Percentiles rank a stretch among this genome's conserved stretches.
Evolutionary conservation across 2,888 invertebrate species (phyloP).

Genomic region (Tuta absoluta): DNA sequence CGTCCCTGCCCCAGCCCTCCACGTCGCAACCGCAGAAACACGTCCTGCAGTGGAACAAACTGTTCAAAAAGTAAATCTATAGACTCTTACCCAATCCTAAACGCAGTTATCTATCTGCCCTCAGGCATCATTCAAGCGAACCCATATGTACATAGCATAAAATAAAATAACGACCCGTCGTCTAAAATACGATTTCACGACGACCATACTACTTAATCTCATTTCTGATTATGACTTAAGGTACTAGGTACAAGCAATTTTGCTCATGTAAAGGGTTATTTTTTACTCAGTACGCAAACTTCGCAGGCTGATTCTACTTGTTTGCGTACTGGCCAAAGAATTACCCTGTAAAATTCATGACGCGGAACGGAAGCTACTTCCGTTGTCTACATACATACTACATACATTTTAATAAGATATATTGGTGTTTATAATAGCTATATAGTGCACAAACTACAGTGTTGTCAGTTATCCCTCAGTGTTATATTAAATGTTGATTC

Average conservation of each 20-base stretch:
- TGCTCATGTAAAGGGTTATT: no score
- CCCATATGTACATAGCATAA: no score
- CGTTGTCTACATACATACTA: neutral
- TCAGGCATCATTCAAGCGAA: neutral
- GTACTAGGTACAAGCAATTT: no score
- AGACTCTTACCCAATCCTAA: constrained; percentile 20
- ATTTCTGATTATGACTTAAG: no score
- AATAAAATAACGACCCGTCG: no score
- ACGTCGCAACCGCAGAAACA: constrained; percentile 48
- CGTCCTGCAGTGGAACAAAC: constrained; percentile 63
- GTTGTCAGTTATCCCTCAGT: constrained; percentile 12
- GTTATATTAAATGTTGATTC: constrained; percentile 7
- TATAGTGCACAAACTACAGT: constrained; percentile 14
- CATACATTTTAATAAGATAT: neutral
- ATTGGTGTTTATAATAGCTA: constrained; percentile 2
- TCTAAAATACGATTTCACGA: no score
- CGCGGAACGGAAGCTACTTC: no score
- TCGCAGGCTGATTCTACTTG: no score
- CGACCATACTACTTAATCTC: no score
- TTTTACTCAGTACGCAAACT: no score
- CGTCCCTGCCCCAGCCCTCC: constrained; percentile 51
- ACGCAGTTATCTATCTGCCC: neutral
- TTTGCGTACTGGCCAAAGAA: no score
- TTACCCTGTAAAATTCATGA: no score
- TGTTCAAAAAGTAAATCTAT: constrained; percentile 61